Conservation (phyloP, 2,888 invertebrate genomes). For the Tachina grossa region DNA sequence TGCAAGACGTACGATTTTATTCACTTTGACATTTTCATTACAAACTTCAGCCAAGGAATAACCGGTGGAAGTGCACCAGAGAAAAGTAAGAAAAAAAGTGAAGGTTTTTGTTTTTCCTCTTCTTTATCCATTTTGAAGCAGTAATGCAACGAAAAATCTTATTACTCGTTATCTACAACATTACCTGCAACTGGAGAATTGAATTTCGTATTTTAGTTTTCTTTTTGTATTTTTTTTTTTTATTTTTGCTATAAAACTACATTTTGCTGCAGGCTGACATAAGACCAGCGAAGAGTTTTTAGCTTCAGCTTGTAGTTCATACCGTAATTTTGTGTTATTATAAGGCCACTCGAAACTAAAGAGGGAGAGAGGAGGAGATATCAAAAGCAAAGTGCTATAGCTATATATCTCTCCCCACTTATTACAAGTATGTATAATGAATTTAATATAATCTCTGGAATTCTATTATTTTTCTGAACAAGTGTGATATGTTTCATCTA, state of each 20-base stretch:
- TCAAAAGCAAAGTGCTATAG: no score
- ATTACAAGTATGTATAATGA: no score
- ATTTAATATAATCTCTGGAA: no score
- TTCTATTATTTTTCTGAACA: no score
- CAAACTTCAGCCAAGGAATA: slow-evolving; percentile 51
- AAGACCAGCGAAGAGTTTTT: slow-evolving; percentile 25
- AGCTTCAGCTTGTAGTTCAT: neutral
- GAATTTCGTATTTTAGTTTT: slow-evolving; percentile 54
- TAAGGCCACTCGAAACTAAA: no score
- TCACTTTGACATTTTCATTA: slow-evolving; percentile 64
- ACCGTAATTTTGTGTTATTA: neutral
- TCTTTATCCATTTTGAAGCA: slow-evolving; percentile 15
- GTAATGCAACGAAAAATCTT: slow-evolving; percentile 62
- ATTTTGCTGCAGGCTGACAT: slow-evolving; percentile 56
- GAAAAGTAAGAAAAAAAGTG: slow-evolving; percentile 2
- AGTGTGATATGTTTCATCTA: no score
- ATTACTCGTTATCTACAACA: slow-evolving; percentile 66
- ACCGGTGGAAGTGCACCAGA: slow-evolving; percentile 5
- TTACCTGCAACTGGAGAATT: slow-evolving; percentile 65
- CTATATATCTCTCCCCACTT: no score
- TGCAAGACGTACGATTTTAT: slow-evolving; percentile 57
- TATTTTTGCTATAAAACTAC: slow-evolving; percentile 25
- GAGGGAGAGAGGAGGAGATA: no score
- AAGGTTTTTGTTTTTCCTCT: slow-evolving; percentile 9
- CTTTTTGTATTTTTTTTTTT: neutral